Evolutionary conservation across 2,113 vertebrate genomes (phyloP).

Genomic region (Carlito syrichta): DNA sequence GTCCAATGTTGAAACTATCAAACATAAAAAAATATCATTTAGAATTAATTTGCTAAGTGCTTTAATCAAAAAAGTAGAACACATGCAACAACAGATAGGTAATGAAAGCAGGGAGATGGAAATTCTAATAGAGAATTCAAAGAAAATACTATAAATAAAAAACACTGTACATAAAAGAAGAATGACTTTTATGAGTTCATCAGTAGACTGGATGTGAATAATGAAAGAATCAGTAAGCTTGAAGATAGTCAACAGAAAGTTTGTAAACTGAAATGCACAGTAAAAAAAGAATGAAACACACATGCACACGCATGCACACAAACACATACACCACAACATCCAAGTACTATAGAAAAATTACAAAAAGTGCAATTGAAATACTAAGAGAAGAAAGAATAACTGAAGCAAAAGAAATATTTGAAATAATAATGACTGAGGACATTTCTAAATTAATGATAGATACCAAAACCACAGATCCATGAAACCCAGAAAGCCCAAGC

Average conservation of each 20-base stretch:
- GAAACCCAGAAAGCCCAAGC: background rate
- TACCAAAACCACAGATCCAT: background rate
- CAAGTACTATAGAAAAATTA: background rate
- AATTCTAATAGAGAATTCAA: background rate
- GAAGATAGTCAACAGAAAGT: background rate
- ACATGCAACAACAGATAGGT: background rate
- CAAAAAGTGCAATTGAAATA: background rate
- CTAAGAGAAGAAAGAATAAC: background rate
- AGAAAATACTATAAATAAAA: background rate
- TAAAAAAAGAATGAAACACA: background rate
- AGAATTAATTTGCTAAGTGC: background rate
- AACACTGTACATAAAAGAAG: background rate
- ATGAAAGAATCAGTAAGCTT: background rate
- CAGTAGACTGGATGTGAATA: background rate
- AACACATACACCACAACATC: background rate
- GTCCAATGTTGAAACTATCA: background rate
- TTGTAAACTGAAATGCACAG: background rate
- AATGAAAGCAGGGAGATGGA: background rate
- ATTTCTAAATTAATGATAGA: background rate
- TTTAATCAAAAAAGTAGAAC: background rate
- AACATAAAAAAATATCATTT: background rate
- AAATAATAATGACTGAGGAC: background rate
- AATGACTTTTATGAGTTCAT: background rate
- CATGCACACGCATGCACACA: background rate
- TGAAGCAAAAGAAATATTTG: background rate